Percentiles rank a stretch among this genome's conserved stretches.
phyloP scores from a whole-genome alignment of 2,888 invertebrate genomes.

The Sminthurides aquaticus region DNA sequence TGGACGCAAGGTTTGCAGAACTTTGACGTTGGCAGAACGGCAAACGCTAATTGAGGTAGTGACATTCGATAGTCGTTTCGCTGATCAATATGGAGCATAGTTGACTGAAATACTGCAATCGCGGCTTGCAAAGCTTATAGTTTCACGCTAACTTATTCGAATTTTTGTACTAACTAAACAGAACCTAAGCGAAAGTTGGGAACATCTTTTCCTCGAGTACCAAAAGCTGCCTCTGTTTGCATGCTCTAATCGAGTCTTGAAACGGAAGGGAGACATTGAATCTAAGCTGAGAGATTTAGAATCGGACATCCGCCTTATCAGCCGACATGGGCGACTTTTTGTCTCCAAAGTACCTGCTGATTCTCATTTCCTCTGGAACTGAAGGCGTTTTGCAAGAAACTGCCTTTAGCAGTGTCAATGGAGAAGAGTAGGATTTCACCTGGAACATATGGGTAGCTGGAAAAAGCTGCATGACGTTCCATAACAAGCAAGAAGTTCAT shows the following conservation, averaged over 20 bases:
- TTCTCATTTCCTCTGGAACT: constrained; percentile 3
- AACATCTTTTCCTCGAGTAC: constrained; percentile 1
- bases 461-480: no score
- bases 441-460: no score
- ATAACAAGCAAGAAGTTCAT: neutral
- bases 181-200: constrained; percentile 6
- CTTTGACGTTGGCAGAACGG: neutral
- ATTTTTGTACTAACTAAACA: no score
- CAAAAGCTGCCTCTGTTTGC: constrained; percentile 9
- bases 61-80: neutral
- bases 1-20: neutral
- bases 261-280: constrained; percentile 8
- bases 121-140: no score
- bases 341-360: neutral
- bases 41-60: neutral
- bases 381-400: no score
- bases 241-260: constrained; percentile 4
- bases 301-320: neutral
- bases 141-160: no score
- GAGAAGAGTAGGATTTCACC: no score
- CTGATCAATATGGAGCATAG: no score
- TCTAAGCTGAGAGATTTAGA: constrained; percentile 7
- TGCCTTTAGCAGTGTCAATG: no score
- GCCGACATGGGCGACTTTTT: constrained; percentile 11
- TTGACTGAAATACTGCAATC: no score